These are phyloP conservation scores for Unio delphinus DNA, from an alignment of 2,888 invertebrate species.

Conservation along the genomic window DNA sequence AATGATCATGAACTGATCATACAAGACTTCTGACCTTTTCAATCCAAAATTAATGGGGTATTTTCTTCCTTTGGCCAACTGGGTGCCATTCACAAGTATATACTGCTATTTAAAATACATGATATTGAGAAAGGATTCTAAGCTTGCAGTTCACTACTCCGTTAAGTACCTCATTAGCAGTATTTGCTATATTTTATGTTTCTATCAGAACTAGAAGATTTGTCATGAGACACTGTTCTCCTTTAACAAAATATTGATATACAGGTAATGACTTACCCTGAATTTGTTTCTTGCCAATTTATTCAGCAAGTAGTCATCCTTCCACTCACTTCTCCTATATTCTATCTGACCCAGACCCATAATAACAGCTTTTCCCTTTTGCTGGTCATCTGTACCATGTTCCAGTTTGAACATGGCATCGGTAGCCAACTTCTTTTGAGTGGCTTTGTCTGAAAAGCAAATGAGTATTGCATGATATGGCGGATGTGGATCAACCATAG, in stretches of 20 bases:
- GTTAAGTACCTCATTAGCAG: too few species aligned
- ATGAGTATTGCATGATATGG: neutral
- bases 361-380: conserved; percentile 48
- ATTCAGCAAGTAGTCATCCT: conserved; percentile 94
- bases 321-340: conserved; percentile 85
- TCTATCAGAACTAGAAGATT: too few species aligned
- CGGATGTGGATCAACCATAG: neutral
- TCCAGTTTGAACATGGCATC: conserved; percentile 99
- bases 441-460: conserved; percentile 79
- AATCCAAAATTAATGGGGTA: too few species aligned
- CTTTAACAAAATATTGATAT: neutral
- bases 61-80: too few species aligned
- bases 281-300: conserved; percentile 87
- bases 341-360: conserved; percentile 80
- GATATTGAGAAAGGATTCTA: too few species aligned
- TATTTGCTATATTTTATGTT: too few species aligned
- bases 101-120: too few species aligned
- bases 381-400: conserved; percentile 85
- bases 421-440: conserved; percentile 87
- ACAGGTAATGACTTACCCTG: conserved; percentile 77
- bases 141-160: too few species aligned
- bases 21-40: too few species aligned
- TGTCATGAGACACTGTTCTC: neutral
- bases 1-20: too few species aligned
- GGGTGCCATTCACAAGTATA: too few species aligned